These are phyloP conservation scores for Sylvilagus bachmani DNA, from an alignment of 2,113 vertebrate genomes.

Conservation along the genomic window DNA sequence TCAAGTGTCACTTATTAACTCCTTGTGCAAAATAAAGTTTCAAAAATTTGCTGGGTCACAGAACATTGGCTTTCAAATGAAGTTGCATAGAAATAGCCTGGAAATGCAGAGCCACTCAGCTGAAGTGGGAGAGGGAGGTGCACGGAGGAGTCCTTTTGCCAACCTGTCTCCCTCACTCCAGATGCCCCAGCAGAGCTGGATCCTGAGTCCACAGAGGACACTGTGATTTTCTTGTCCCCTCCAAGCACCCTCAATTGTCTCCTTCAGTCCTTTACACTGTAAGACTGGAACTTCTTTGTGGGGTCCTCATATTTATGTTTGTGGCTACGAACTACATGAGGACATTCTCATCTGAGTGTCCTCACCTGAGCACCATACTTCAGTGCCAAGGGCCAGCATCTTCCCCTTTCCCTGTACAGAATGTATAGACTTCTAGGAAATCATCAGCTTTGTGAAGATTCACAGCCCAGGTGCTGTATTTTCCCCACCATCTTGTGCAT, in stretches of 20 bases:
- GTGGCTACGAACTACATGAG: not conserved
- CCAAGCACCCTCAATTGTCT: not conserved
- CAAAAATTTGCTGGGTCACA: not conserved
- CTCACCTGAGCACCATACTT: not conserved
- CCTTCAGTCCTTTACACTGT: not conserved
- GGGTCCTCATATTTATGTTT: not conserved
- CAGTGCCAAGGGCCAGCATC: fast-evolving
- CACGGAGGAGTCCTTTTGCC: fast-evolving
- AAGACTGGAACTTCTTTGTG: not conserved
- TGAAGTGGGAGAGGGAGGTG: not conserved
- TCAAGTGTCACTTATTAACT: not conserved
- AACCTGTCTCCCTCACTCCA: not conserved
- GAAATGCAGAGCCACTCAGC: not conserved
- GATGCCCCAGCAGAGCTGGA: not conserved
- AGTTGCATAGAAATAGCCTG: not conserved
- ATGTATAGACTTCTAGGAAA: not conserved
- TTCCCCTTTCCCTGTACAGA: not conserved
- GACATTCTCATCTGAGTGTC: not conserved
- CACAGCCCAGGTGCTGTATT: not conserved
- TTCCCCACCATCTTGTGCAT: not conserved
- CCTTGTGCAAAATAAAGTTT: not conserved
- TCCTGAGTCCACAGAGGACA: not conserved
- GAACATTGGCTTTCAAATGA: not conserved
- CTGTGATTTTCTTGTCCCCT: not conserved
- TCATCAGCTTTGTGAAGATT: not conserved